A percentile compares a stretch with the other conserved stretches of the same genome.
phyloP scores from a whole-genome alignment of 2,888 invertebrate genomes.

The Ochropleura plecta region DNA sequence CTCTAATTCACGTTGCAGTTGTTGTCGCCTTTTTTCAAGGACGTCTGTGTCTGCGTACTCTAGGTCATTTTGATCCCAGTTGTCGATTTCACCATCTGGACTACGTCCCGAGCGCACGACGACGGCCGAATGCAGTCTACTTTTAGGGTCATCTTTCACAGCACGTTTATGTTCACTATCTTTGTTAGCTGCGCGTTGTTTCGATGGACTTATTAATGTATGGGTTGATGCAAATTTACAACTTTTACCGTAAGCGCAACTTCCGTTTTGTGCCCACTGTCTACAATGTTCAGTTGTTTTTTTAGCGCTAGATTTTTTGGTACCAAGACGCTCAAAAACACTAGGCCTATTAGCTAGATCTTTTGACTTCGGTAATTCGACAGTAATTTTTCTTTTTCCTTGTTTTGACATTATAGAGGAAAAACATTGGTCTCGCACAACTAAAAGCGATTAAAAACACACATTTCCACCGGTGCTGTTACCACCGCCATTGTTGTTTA shows the following conservation, averaged over 20 bases:
- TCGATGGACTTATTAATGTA: slow-evolving; percentile 94
- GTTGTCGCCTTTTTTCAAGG: slow-evolving; percentile 93
- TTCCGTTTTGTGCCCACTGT: slow-evolving; percentile 95
- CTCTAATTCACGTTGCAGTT: slow-evolving; percentile 94
- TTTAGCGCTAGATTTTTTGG: slow-evolving; percentile 92
- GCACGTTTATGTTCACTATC: slow-evolving; percentile 90
- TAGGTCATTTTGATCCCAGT: slow-evolving; percentile 94
- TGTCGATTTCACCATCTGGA: slow-evolving; percentile 93
- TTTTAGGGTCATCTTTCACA: slow-evolving; percentile 92
- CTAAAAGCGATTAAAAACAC: slow-evolving; percentile 71
- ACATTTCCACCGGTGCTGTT: slow-evolving; percentile 69
- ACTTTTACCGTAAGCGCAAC: slow-evolving; percentile 94
- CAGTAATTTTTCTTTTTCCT: slow-evolving; percentile 94
- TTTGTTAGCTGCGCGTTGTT: slow-evolving; percentile 93
- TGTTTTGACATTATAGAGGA: slow-evolving; percentile 91
- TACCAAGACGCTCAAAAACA: slow-evolving; percentile 95
- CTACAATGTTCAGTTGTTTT: slow-evolving; percentile 93
- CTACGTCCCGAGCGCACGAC: slow-evolving; percentile 91
- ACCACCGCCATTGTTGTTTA: slow-evolving; percentile 73
- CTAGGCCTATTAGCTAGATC: slow-evolving; percentile 93
- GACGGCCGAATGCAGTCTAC: slow-evolving; percentile 92
- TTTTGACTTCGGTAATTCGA: slow-evolving; percentile 93
- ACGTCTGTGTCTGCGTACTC: slow-evolving; percentile 95
- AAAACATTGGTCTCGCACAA: slow-evolving; percentile 86
- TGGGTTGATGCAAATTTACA: slow-evolving; percentile 95